A percentile compares a stretch with the other conserved stretches of the same genome.
Evolutionary conservation across 1,140 invertebrate species (phyloP).

Genomic region (Marisa cornuarietis): DNA sequence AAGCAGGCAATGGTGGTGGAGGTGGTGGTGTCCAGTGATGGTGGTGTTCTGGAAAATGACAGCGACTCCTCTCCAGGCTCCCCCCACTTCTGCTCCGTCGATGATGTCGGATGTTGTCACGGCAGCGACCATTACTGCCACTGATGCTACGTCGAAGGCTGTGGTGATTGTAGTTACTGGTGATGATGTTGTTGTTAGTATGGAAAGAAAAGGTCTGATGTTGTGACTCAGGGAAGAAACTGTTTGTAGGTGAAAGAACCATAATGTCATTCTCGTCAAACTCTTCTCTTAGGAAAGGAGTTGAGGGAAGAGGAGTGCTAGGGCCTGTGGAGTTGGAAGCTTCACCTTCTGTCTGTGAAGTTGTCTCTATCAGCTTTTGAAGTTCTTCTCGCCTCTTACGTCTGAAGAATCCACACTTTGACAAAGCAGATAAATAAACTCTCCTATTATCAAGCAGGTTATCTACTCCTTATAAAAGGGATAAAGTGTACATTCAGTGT

Average conservation of each 20-base stretch:
- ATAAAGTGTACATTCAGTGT: no score
- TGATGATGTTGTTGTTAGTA: slow-evolving; percentile 21
- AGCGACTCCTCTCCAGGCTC: slow-evolving; percentile 1
- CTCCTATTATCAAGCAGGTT: neutral
- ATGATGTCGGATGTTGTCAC: neutral
- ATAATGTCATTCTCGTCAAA: slow-evolving; percentile 24
- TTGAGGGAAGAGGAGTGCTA: neutral
- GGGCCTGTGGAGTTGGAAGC: slow-evolving; percentile 19
- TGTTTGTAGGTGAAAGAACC: slow-evolving; percentile 22
- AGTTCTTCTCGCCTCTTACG: slow-evolving; percentile 36
- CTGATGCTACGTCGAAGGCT: neutral
- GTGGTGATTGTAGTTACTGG: slow-evolving; percentile 6
- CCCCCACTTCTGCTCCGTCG: neutral
- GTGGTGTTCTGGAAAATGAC: slow-evolving; percentile 2
- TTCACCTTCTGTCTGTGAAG: slow-evolving; percentile 22
- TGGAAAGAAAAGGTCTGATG: neutral
- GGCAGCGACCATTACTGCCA: neutral
- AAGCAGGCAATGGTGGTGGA: slow-evolving; percentile 22
- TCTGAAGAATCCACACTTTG: slow-evolving; percentile 41
- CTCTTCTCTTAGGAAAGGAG: slow-evolving; percentile 4
- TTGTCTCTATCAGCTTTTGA: slow-evolving; percentile 29
- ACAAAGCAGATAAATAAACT: neutral
- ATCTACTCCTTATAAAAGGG: no score
- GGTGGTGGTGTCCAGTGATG: slow-evolving; percentile 16
- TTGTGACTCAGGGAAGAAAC: neutral